These are phyloP conservation scores for Myripristis murdjan DNA, from an alignment of 2,797 vertebrate genomes.

Conservation along the genomic window DNA sequence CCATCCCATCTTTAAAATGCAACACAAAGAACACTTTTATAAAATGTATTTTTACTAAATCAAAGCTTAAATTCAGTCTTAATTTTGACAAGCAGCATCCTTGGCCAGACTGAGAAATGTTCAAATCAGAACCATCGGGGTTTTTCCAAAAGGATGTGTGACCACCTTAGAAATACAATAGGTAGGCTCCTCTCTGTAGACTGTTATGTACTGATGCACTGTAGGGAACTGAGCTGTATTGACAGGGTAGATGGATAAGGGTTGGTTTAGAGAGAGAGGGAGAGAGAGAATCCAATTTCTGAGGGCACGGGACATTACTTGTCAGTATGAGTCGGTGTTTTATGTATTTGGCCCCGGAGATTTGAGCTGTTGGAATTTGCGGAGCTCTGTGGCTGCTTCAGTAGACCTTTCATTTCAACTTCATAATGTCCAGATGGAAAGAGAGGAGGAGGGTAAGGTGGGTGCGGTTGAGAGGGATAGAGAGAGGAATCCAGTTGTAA, in stretches of 20 bases:
- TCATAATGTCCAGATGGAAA: slow-evolving; percentile 52
- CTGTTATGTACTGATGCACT: slow-evolving; percentile 30
- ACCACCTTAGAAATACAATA: background rate
- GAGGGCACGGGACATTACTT: slow-evolving; percentile 65
- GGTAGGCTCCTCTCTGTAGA: slow-evolving; percentile 13
- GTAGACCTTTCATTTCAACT: slow-evolving; percentile 55
- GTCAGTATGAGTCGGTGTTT: slow-evolving; percentile 55
- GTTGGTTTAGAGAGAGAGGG: slow-evolving; percentile 24
- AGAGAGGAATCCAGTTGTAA: slow-evolving; percentile 41
- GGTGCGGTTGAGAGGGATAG: slow-evolving; percentile 22
- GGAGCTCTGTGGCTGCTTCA: slow-evolving; percentile 34
- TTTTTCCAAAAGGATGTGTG: too few species aligned
- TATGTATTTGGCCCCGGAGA: slow-evolving; percentile 56
- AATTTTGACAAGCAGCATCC: too few species aligned
- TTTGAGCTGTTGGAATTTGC: slow-evolving; percentile 20
- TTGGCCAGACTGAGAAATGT: too few species aligned
- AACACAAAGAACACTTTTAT: too few species aligned
- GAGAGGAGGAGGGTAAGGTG: slow-evolving; percentile 23
- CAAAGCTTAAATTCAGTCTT: too few species aligned
- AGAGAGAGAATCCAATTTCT: slow-evolving; percentile 61
- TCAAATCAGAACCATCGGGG: too few species aligned
- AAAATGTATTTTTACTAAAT: too few species aligned
- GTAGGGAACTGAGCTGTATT: slow-evolving; percentile 39
- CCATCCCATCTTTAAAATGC: too few species aligned
- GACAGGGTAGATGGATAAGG: slow-evolving; percentile 51